A percentile compares a stretch with the other conserved stretches of the same genome.
Conservation (phyloP, 30 jellyfish, hydroid and myxozoan species). For the Pelagia noctiluca region DNA sequence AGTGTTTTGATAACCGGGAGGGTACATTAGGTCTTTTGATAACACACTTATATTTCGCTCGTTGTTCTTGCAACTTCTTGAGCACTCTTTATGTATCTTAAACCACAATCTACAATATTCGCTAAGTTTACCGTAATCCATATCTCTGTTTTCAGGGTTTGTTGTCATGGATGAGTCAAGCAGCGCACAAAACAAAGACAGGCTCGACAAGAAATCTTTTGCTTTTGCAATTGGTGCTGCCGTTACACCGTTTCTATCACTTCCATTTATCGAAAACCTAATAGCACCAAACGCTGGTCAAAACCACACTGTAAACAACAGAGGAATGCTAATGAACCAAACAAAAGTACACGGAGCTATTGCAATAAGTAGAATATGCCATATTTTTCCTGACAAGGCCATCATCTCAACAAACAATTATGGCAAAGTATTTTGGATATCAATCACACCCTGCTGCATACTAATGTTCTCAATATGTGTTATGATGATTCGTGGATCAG, state of each 20-base stretch:
- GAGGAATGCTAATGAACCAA: background rate
- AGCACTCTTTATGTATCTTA: too few species aligned
- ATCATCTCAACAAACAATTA: conserved; percentile 8
- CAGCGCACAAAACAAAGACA: conserved; percentile 24
- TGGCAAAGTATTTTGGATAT: conserved; percentile 38
- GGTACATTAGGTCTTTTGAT: background rate
- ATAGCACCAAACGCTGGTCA: background rate
- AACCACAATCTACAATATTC: too few species aligned
- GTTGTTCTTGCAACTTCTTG: too few species aligned
- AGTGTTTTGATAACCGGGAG: background rate
- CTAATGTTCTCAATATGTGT: conserved; percentile 1
- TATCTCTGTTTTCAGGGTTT: conserved; percentile 31
- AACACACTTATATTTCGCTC: background rate
- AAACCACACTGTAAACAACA: background rate
- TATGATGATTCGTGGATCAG: conserved; percentile 1
- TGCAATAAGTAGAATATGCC: background rate
- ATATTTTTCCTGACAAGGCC: conserved; percentile 26
- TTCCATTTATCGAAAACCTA: conserved; percentile 27
- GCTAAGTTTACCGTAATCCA: background rate
- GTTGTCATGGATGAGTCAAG: conserved; percentile 39
- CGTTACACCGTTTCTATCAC: conserved; percentile 36
- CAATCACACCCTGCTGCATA: conserved; percentile 22
- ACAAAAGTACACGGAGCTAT: background rate
- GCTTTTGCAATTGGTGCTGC: conserved; percentile 72
- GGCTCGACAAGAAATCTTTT: conserved; percentile 22